Evolutionary conservation across 35 echinoderm and acorn worm genomes (phyloP).

Genomic region (Ophiothrix spiculata): DNA sequence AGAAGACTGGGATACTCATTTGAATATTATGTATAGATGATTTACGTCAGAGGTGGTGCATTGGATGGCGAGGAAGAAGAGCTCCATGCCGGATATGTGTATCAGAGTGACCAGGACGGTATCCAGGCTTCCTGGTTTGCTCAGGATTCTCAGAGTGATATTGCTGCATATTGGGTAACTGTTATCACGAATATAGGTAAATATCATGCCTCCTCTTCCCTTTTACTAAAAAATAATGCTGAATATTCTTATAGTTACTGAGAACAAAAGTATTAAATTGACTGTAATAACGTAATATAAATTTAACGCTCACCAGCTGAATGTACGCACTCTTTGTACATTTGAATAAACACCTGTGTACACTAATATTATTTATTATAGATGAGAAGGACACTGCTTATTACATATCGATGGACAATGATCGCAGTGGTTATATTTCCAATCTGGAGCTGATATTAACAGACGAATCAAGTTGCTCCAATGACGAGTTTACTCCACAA

Average conservation of each 20-base stretch:
- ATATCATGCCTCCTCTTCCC: no score
- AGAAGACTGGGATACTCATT: no score
- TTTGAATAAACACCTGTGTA: no score
- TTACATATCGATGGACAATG: not conserved
- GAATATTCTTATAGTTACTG: no score
- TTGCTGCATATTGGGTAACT: conserved; percentile 40
- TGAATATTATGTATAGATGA: conserved; percentile 19
- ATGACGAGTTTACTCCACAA: not conserved
- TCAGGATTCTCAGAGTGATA: conserved; percentile 43
- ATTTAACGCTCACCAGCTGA: no score
- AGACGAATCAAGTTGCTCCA: conserved; percentile 10
- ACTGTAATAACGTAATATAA: no score
- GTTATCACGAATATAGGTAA: conserved; percentile 38
- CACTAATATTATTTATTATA: no score
- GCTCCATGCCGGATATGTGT: conserved; percentile 26
- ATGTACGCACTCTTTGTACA: no score
- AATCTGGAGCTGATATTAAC: conserved; percentile 11
- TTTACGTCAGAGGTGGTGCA: not conserved
- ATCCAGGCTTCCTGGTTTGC: conserved; percentile 49
- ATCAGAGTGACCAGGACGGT: conserved; percentile 8
- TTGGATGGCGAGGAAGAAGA: conserved; percentile 40
- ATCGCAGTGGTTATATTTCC: conserved; percentile 15
- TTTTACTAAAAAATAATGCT: no score
- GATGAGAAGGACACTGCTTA: not conserved
- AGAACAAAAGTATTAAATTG: no score